These are phyloP conservation scores for Zoanthus solanderi DNA, from an alignment of 92 coral and sea anemone genomes.

Conservation along the genomic window DNA sequence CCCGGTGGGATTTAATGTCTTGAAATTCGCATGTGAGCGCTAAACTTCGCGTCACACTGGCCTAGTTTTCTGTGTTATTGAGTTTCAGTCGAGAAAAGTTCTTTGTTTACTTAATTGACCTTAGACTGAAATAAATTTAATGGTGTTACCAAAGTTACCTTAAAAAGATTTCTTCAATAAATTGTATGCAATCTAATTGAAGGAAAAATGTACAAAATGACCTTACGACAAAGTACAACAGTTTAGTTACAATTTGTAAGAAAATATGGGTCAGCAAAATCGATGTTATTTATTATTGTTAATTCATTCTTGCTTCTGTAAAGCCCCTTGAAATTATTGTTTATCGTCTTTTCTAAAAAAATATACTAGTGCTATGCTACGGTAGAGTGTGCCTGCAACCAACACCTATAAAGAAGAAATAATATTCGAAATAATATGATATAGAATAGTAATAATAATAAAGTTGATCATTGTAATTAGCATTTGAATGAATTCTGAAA, in stretches of 20 bases:
- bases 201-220: neutral
- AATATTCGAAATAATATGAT: neutral
- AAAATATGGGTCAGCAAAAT: neutral
- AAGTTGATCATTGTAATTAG: neutral
- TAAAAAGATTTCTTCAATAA: neutral
- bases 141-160: neutral
- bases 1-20: no score
- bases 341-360: neutral
- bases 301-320: neutral
- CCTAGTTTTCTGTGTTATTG: no score
- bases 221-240: neutral
- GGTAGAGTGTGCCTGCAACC: neutral
- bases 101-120: neutral
- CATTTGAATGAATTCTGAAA: constrained; percentile 6
- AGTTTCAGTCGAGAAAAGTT: neutral
- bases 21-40: no score
- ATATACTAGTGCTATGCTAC: neutral
- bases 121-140: no score
- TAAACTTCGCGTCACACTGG: no score
- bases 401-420: neutral
- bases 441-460: neutral
- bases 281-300: neutral
- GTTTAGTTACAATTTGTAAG: neutral
- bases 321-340: neutral
- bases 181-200: neutral